Evolutionary conservation across 2,888 invertebrate genomes (phyloP).

Genomic region (Cryptosula pallasiana): DNA sequence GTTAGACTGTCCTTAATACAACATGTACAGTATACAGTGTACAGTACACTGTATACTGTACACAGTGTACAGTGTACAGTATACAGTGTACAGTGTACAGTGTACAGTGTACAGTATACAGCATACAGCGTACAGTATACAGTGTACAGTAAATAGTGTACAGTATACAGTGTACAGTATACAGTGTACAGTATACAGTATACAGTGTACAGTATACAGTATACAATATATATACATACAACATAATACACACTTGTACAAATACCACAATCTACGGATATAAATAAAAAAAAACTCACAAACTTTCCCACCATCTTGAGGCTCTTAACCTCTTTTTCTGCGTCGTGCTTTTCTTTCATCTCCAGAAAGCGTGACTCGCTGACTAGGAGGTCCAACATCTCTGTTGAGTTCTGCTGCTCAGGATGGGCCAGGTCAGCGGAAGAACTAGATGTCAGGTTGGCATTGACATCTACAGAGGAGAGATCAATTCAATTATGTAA

Average conservation of each 20-base stretch:
- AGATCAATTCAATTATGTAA: not conserved
- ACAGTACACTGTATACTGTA: no score
- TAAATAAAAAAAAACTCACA: not conserved
- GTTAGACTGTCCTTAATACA: constrained; percentile 27
- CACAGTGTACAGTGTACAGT: no score
- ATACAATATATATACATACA: no score
- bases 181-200: no score
- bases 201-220: no score
- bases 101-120: no score
- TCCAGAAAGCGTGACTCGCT: constrained; percentile 13
- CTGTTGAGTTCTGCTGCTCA: not conserved
- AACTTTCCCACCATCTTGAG: constrained; percentile 10
- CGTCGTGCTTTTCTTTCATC: constrained; percentile 24
- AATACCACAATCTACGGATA: no score
- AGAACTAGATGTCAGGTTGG: not conserved
- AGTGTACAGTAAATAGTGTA: no score
- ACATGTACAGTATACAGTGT: not conserved
- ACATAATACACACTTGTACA: no score
- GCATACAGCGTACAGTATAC: no score
- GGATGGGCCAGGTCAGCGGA: constrained; percentile 3
- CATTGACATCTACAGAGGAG: not conserved
- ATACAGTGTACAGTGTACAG: no score
- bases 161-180: no score
- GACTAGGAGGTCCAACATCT: constrained; percentile 20
- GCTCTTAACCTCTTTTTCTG: constrained; percentile 22